Percentiles rank a stretch among this genome's conserved stretches.
These are phyloP conservation scores for Torymus tubicola DNA, from an alignment of 2,888 invertebrate genomes.

Conservation along the genomic window DNA sequence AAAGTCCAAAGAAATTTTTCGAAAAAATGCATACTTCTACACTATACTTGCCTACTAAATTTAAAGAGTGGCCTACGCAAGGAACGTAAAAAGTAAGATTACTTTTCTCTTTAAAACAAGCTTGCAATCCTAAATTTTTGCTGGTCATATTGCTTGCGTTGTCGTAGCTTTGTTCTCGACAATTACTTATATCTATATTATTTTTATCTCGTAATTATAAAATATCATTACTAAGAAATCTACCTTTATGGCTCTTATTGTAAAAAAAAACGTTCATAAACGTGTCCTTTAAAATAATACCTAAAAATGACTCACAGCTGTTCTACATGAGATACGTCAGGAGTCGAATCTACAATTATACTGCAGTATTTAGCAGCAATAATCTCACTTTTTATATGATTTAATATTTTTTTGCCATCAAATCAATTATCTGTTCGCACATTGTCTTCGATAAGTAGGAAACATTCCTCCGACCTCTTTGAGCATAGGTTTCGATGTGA, in stretches of 20 bases:
- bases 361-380: neutral
- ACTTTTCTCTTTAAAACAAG: no score
- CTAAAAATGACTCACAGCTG: neutral
- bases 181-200: neutral
- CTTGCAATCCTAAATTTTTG: no score
- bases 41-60: slow-evolving; percentile 60
- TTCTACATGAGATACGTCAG: neutral
- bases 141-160: slow-evolving; percentile 54
- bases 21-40: slow-evolving; percentile 61
- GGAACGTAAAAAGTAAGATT: slow-evolving; percentile 44
- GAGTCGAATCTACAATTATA: neutral
- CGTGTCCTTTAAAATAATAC: neutral
- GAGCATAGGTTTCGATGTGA: slow-evolving; percentile 46
- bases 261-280: neutral
- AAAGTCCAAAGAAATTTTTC: slow-evolving; percentile 58
- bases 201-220: neutral
- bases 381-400: neutral
- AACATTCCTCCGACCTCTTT: slow-evolving; percentile 49
- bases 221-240: neutral
- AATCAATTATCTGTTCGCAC: slow-evolving; percentile 22
- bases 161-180: neutral
- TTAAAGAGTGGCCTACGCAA: slow-evolving; percentile 62
- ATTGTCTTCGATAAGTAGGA: slow-evolving; percentile 58
- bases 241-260: slow-evolving; percentile 1
- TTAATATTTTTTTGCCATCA: neutral